Percentiles rank a stretch among this genome's conserved stretches.
phyloP scores from a whole-genome alignment of 2,888 invertebrate species.

The Troides oblongomaculatus region DNA sequence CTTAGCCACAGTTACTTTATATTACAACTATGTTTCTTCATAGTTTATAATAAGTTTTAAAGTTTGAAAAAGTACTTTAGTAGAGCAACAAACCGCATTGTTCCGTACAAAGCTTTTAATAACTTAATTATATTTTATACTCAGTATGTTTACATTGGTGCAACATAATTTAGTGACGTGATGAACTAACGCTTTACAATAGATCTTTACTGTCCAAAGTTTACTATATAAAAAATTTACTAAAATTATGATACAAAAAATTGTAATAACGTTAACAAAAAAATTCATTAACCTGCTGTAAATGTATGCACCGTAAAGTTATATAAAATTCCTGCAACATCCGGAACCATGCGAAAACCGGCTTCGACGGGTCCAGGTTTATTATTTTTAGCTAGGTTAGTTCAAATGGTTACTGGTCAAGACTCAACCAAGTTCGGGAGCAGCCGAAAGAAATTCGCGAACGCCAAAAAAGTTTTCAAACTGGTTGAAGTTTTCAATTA shows the following conservation, averaged over 20 bases:
- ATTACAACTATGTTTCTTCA: neutral
- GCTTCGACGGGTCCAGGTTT: slow-evolving; percentile 31
- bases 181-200: too few species aligned
- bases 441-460: slow-evolving; percentile 21
- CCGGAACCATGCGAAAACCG: slow-evolving; percentile 33
- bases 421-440: slow-evolving; percentile 19
- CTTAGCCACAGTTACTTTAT: neutral
- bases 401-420: slow-evolving; percentile 26
- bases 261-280: neutral
- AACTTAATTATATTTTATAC: neutral
- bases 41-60: neutral
- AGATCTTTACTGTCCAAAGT: neutral
- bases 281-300: slow-evolving; percentile 15
- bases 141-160: neutral
- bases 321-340: slow-evolving; percentile 25
- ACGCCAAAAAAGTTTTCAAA: slow-evolving; percentile 32
- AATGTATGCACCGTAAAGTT: slow-evolving; percentile 29
- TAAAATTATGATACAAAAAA: neutral
- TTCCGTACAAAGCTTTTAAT: slow-evolving; percentile 1
- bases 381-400: slow-evolving; percentile 33
- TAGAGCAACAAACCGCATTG: neutral
- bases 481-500: slow-evolving; percentile 31
- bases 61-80: neutral
- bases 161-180: neutral
- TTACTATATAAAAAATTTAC: neutral